Evolutionary conservation across 2,113 vertebrate species (phyloP), one percentile per base, ranked within the genome.

Genomic region (Coregonus clupeaformis): DNA sequence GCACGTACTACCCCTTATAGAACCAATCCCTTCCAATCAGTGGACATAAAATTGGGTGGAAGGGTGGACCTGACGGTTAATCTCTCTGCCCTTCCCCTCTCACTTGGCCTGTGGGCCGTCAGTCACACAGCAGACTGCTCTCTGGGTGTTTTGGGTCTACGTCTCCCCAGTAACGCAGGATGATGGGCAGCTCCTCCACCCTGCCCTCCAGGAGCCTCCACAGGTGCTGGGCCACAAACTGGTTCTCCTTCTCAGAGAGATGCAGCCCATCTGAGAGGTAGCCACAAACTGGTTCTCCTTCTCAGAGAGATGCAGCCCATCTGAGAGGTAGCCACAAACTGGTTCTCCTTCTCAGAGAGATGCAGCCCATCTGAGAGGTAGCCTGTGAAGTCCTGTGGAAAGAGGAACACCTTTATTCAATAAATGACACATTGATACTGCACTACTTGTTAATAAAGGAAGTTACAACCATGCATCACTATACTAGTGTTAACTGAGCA

Each of bases 251-350:
- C 0, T 89, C 66, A 0, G 97, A 99, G 64, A 99, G 92, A 70
- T 99, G 98, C 0, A 98, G 90, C 3, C 97, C 98, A 1, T 98
- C 98, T 0, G 93, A 95, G 65, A 98, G 87, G 57, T 95, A 98
- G 14, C 84, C 74, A 99, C 32, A 82, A 98, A 97, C 84, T 88
- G 90, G 80, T 92, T 97, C 36, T 97, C 97, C 82, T 92, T 79
- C 0, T 89, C 66, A 0, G 97, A 99, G 64, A 99, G 92, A 70
- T 99, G 98, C 0, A 98, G 90, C 3, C 97, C 98, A 1, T 98
- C n/a, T n/a, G n/a, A n/a, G n/a, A n/a, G n/a, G n/a, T n/a, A n/a
- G 93, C 92, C 45, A 99, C 32, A 82, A 98, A 97, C 84, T 88
- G 90, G 80, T 92, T 97, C 36, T 97, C 97, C 82, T 92, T 79